Percentiles rank a stretch among this genome's conserved stretches.
phyloP scores from a whole-genome alignment of 2,113 vertebrate genomes.

The Osmerus mordax region DNA sequence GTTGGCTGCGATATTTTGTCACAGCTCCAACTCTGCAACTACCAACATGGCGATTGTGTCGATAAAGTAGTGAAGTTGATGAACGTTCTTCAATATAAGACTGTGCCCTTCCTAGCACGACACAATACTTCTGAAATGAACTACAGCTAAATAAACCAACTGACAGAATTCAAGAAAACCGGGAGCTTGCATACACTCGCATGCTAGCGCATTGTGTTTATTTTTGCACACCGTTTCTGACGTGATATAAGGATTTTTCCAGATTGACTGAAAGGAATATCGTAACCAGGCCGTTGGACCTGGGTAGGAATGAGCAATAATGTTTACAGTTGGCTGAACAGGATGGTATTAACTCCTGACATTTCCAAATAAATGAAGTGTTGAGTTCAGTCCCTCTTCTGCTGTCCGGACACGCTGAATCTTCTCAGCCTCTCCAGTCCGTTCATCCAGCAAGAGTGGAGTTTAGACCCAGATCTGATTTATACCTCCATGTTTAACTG shows the following conservation, averaged over 20 bases:
- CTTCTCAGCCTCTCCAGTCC: slow-evolving; percentile 12
- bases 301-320: slow-evolving; percentile 1
- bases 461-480: slow-evolving; percentile 43
- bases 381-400: slow-evolving; percentile 21
- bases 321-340: slow-evolving; percentile 22
- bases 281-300: background rate
- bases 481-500: slow-evolving; percentile 23
- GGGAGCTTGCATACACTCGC: background rate
- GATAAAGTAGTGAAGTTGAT: no score
- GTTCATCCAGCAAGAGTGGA: slow-evolving; percentile 1
- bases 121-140: background rate
- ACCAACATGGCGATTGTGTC: no score
- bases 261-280: background rate
- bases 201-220: slow-evolving; percentile 2
- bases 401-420: background rate
- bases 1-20: no score
- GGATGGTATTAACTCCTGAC: slow-evolving; percentile 29
- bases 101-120: background rate
- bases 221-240: background rate
- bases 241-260: slow-evolving; percentile 11
- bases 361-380: slow-evolving; percentile 41
- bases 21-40: no score
- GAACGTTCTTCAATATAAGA: background rate
- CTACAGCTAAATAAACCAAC: slow-evolving; percentile 7
- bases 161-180: background rate